Percentiles rank a stretch among this genome's conserved stretches.
These are phyloP conservation scores for Eilema depressum DNA, from an alignment of 2,888 invertebrate species.

Conservation along the genomic window DNA sequence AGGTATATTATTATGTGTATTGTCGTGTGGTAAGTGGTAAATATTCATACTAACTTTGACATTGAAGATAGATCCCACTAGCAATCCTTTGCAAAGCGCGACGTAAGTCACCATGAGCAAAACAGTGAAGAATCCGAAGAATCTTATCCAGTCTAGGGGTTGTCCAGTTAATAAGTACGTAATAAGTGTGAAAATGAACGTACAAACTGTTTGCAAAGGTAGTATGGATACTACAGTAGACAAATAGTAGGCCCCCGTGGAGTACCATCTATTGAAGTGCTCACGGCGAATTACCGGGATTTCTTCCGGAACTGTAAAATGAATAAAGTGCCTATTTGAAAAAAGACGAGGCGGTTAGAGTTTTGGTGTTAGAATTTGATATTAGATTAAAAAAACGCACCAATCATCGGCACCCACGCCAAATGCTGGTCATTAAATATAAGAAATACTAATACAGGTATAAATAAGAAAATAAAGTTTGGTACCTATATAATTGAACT, in stretches of 20 bases:
- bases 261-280: slow-evolving; percentile 97
- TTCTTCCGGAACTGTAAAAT: slow-evolving; percentile 92
- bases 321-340: neutral
- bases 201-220: slow-evolving; percentile 93
- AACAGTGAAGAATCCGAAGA: slow-evolving; percentile 90
- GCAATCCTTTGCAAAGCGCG: slow-evolving; percentile 94
- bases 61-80: slow-evolving; percentile 93
- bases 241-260: slow-evolving; percentile 92
- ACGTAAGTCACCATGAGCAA: slow-evolving; percentile 93
- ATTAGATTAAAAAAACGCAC: neutral
- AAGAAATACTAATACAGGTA: no score
- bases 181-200: slow-evolving; percentile 92
- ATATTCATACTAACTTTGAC: slow-evolving; percentile 87
- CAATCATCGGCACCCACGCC: no score
- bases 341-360: neutral
- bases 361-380: neutral
- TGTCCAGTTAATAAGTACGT: slow-evolving; percentile 96
- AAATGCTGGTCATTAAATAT: no score
- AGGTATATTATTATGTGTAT: neutral
- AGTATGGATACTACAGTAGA: slow-evolving; percentile 93
- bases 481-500: neutral
- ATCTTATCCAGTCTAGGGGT: slow-evolving; percentile 91
- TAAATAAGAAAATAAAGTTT: neutral
- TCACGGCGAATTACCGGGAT: slow-evolving; percentile 93
- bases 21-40: neutral